phyloP scores from a whole-genome alignment of 2,888 invertebrate genomes.

The Nasonia oneida region DNA sequence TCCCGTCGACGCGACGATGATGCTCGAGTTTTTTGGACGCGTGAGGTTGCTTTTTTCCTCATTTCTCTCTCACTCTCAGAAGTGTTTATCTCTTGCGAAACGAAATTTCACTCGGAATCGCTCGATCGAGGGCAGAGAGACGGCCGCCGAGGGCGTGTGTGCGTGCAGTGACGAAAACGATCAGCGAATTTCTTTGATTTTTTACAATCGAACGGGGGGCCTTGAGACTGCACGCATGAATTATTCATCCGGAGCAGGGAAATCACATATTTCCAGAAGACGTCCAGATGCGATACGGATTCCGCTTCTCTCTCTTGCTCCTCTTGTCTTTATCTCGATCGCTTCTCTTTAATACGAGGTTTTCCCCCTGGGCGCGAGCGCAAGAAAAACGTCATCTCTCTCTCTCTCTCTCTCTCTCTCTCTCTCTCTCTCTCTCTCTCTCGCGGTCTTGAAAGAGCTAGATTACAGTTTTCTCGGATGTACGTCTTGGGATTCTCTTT shows the following conservation, averaged over 20 bases:
- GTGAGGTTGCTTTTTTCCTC: background rate
- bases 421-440: background rate
- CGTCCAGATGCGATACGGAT: slow-evolving; percentile 7
- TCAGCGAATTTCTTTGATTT: background rate
- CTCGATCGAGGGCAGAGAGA: background rate
- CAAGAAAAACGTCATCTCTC: slow-evolving; percentile 33
- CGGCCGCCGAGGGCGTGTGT: background rate
- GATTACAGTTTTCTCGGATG: slow-evolving; percentile 28
- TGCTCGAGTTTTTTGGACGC: background rate
- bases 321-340: background rate
- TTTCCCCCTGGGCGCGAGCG: background rate
- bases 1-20: no score
- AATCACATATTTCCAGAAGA: background rate
- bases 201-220: background rate
- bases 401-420: no score
- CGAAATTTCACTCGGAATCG: slow-evolving; percentile 27
- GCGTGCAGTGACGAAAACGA: background rate
- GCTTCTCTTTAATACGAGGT: slow-evolving; percentile 21
- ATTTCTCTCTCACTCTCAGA: background rate
- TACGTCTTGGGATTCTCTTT: slow-evolving; percentile 15
- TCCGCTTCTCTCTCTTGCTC: background rate
- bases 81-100: slow-evolving; percentile 26
- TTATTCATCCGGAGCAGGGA: background rate
- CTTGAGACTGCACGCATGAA: background rate
- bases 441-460: slow-evolving; percentile 31